Evolutionary conservation across 2,888 invertebrate species (phyloP).

Genomic region (Graphium colonna): DNA sequence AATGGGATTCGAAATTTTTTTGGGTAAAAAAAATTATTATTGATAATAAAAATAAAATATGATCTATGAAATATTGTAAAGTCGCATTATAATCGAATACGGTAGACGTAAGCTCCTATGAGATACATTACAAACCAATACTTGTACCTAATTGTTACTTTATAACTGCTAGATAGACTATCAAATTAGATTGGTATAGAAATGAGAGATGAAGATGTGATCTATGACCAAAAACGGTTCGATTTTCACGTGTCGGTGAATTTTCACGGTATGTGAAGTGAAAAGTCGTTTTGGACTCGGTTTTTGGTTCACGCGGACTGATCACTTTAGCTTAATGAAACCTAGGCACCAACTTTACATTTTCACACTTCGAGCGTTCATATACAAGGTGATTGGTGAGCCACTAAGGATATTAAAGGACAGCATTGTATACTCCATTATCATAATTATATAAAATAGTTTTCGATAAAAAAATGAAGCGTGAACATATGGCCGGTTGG

Average conservation of each 20-base stretch:
- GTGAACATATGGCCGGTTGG: no score
- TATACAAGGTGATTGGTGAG: no score
- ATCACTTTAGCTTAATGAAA: conserved; percentile 37
- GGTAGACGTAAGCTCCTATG: conserved; percentile 57
- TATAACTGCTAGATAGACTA: conserved; percentile 80
- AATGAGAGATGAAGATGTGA: conserved; percentile 53
- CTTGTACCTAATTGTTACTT: conserved; percentile 78
- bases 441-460: no score
- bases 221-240: conserved; percentile 45
- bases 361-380: conserved; percentile 47
- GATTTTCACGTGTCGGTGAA: conserved; percentile 39
- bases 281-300: no score
- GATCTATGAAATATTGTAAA: conserved; percentile 66
- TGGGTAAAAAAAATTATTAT: conserved; percentile 54
- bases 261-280: neutral
- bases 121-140: conserved; percentile 49
- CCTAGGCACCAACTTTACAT: conserved; percentile 48
- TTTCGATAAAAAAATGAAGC: no score
- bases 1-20: conserved; percentile 45
- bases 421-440: no score
- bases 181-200: conserved; percentile 75
- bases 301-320: neutral
- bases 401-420: no score
- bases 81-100: conserved; percentile 66
- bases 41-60: conserved; percentile 50